A percentile compares a stretch with the other conserved stretches of the same genome.
Conservation (phyloP, 2,888 invertebrate species). For the Micoletzkya japonica region DNA sequence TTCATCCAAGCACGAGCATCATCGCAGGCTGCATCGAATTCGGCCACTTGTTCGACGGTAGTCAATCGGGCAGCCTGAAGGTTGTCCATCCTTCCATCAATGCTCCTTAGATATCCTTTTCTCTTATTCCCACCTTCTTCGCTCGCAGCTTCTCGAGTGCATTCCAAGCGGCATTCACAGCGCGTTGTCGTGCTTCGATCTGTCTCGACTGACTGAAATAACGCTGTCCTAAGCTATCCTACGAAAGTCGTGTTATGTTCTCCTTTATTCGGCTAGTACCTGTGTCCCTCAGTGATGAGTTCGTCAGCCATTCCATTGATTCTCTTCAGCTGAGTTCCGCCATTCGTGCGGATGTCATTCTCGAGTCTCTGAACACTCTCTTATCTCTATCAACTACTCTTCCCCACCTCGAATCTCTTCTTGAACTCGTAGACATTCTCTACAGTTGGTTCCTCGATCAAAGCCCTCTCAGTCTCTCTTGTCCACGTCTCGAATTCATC, state of each 20-base stretch:
- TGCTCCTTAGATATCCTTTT: neutral
- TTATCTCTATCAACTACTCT: neutral
- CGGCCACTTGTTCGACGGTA: conserved; percentile 88
- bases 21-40: conserved; percentile 92
- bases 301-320: conserved; percentile 85
- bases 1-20: conserved; percentile 96
- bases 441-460: conserved; percentile 79
- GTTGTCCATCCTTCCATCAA: neutral
- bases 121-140: conserved; percentile 31
- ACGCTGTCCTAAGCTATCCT: neutral
- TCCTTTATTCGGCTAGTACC: conserved; percentile 68
- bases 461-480: conserved; percentile 86
- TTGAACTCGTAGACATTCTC: conserved; percentile 90
- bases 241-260: neutral
- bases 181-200: conserved; percentile 77
- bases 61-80: conserved; percentile 84
- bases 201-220: conserved; percentile 71
- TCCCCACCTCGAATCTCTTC: conserved; percentile 84
- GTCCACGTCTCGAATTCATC: conserved; percentile 97
- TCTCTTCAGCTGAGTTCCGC: conserved; percentile 80
- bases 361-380: conserved; percentile 77
- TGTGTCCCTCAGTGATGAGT: conserved; percentile 81
- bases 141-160: conserved; percentile 44
- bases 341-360: conserved; percentile 85
- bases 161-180: conserved; percentile 77